Evolutionary conservation across 2,797 vertebrate species (phyloP).

Genomic region (Mormyrus proboscirostris): DNA sequence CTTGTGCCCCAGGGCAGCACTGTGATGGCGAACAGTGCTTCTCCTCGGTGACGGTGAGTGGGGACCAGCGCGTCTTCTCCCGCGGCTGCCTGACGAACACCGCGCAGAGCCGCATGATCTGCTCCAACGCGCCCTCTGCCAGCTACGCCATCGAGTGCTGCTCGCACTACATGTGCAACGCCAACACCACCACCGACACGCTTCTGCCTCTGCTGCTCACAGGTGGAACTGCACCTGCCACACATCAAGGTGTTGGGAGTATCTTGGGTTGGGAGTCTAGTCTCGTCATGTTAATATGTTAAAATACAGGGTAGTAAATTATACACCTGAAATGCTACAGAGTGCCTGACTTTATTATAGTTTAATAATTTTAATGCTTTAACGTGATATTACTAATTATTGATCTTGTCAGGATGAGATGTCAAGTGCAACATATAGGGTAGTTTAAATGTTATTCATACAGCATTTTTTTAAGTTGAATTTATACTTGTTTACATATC

Average conservation of each 20-base stretch:
- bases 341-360: not conserved
- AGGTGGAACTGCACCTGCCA: constrained; percentile 38
- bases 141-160: constrained; percentile 63
- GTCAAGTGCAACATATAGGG: not conserved
- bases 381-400: not conserved
- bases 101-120: constrained; percentile 57
- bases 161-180: constrained; percentile 61
- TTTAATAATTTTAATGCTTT: not conserved
- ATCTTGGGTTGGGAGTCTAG: not conserved
- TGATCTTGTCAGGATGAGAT: not conserved
- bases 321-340: not conserved
- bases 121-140: constrained; percentile 51
- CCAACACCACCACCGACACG: constrained; percentile 51
- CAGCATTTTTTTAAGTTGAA: not conserved
- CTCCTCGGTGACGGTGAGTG: constrained; percentile 58
- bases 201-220: constrained; percentile 53
- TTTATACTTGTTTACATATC: not conserved
- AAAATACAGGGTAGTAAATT: not conserved
- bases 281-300: not conserved
- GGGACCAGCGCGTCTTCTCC: constrained; percentile 43
- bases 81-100: constrained; percentile 58
- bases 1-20: constrained; percentile 49
- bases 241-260: not conserved
- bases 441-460: not conserved
- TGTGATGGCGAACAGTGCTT: constrained; percentile 67